Evolutionary conservation across 2,888 invertebrate species (phyloP), one percentile per base, ranked within the genome.

Genomic region (Ormyrus pomaceus): DNA sequence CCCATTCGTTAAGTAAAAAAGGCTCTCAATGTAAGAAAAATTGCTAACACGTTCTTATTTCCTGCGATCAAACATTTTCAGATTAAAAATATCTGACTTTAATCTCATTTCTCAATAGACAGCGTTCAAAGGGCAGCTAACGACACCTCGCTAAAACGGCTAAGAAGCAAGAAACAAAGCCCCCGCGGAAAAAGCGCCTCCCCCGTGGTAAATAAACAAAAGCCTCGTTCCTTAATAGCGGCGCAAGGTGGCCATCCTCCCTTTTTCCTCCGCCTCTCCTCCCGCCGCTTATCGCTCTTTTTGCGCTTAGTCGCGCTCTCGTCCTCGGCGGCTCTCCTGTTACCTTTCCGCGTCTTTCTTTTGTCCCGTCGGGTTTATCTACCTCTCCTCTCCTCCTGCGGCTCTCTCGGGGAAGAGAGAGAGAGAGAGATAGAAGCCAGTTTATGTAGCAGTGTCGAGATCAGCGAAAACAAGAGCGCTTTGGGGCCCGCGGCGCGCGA

Each of bases 391-490:
- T 72, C 61, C 45, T 72, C 11, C 61, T 34, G 3, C 53, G 6
- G 34, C 19, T 8, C 13, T n/a, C 19, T 50, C 11, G 13, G 13
- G 46, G 13, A 13, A 19, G 19, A 19, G 19, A 19, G 19, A 19
- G n/a, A 10, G n/a, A 19, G 55, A 5, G 34, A 62, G 68, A 11
- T 19, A 34, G 48, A 65, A 46, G 55, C 58, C 8, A 53, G 45
- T 66, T 62, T 69, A 77, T 61, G 48, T 55, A 9, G 48, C 61
- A 9, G 70, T 13, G 58, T n/a, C 11, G 56, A 45, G 74, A 74
- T 70, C 64, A 48, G 74, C 64, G 79, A 79, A 79, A 79, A 79
- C 62, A 79, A 75, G 74, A 74, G 65, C 74, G 53, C 68, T 50
- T n/a, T 19, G 56, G 46, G 46, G 5, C 0, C 34, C 13, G 13